Evolutionary conservation across 2,797 vertebrate species (phyloP).

Genomic region (Anas flavirostris): DNA sequence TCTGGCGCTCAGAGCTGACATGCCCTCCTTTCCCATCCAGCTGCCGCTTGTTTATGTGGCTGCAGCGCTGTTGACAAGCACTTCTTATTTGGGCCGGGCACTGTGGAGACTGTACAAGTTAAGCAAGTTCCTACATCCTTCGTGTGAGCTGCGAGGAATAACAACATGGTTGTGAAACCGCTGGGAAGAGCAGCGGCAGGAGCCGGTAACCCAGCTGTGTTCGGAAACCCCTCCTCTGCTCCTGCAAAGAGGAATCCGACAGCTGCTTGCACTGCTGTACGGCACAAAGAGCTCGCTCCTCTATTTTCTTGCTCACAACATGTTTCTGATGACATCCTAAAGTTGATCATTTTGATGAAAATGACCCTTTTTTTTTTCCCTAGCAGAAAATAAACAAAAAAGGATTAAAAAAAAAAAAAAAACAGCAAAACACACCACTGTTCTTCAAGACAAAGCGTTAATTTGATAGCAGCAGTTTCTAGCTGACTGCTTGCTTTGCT

Average conservation of each 20-base stretch:
- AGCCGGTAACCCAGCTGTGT: rapidly evolving
- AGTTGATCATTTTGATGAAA: neutral
- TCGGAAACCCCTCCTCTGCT: neutral
- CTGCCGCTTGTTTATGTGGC: slow-evolving; percentile 72
- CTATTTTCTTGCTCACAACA: rapidly evolving
- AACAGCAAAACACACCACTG: neutral
- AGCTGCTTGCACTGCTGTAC: rapidly evolving
- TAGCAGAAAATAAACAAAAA: neutral
- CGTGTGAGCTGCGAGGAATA: neutral
- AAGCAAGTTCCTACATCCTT: neutral
- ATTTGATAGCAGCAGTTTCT: slow-evolving; percentile 30
- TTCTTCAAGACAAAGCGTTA: neutral
- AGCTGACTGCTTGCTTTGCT: slow-evolving; percentile 50
- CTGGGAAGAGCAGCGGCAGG: neutral
- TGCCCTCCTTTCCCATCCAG: slow-evolving; percentile 85
- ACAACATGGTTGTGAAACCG: rapidly evolving
- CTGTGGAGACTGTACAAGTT: neutral
- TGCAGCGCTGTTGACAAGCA: slow-evolving; percentile 67
- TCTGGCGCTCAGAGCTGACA: slow-evolving; percentile 83
- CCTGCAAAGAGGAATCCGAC: rapidly evolving
- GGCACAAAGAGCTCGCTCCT: neutral
- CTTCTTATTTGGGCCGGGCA: slow-evolving; percentile 44
- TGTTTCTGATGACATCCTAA: neutral
- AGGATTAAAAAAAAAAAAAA: neutral
- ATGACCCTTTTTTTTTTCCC: neutral